phyloP scores from a whole-genome alignment of 2,888 invertebrate species.

The Acanthosepion lycidas region DNA sequence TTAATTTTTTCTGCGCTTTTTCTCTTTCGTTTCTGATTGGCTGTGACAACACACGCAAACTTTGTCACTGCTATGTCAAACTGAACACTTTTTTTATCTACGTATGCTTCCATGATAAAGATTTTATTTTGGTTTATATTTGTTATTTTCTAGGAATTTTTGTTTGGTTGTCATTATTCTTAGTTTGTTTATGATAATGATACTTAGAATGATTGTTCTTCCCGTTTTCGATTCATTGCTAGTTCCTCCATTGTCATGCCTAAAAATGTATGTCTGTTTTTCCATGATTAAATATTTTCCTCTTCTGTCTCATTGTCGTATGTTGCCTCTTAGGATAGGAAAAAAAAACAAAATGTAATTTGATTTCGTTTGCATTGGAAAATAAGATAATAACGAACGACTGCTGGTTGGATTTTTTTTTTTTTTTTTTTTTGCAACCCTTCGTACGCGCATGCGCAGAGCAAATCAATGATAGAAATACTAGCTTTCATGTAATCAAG shows the following conservation, averaged over 20 bases:
- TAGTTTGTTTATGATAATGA: not conserved
- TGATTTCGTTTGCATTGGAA: not conserved
- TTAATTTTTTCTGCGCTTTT: not conserved
- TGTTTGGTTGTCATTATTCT: not conserved
- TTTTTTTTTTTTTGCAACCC: too few relatives aligned
- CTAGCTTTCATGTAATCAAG: not conserved
- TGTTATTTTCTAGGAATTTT: not conserved
- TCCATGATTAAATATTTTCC: not conserved
- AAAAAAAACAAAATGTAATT: not conserved
- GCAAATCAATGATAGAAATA: not conserved
- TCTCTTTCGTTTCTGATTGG: not conserved
- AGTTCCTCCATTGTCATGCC: not conserved
- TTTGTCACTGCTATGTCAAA: not conserved
- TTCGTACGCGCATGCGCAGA: not conserved
- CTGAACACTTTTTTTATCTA: not conserved
- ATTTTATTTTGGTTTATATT: not conserved
- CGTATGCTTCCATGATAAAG: too few relatives aligned
- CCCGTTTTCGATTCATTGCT: not conserved
- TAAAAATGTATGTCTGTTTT: not conserved
- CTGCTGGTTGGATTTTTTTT: not conserved
- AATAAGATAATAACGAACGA: conserved; percentile 13
- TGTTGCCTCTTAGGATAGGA: not conserved
- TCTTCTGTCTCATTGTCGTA: not conserved
- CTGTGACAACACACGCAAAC: not conserved
- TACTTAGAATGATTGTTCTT: not conserved